Evolutionary conservation across 2,113 vertebrate species (phyloP), one percentile per base, ranked within the genome.

Genomic region (Passer domesticus): DNA sequence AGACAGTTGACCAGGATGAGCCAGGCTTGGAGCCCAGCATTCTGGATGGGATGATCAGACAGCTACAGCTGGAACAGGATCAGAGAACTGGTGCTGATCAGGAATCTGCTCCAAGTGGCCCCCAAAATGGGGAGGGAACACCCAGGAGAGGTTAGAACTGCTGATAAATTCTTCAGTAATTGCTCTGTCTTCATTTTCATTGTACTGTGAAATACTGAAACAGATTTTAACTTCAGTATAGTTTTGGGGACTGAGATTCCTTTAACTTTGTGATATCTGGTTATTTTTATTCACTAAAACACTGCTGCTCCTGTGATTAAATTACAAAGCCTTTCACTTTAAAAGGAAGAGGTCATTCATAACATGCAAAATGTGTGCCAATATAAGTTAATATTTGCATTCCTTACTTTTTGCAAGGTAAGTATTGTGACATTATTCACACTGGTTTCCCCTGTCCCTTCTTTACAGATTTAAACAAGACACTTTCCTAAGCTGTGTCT

Each of bases 41-140:
- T 85, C 98, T 99, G 74, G 99, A 99, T 60, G 98, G 98, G 30
- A 98, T 99, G 95, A 99, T 99, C 90, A 97, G 99, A 41, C 98
- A 99, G 35, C 96, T 99, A 6, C 99, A 98, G 90, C 96, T 98
- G 69, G 97, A 98, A 6, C 99, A 99, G 84, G 99, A 99, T 92
- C 97, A 98, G 49, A 98, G 97, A 41, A 88, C 35, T 50, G 98
- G 44, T 33, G 79, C 83, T 1, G 98, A 95, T 46, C 95, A 96
- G 7, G 98, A 97, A 6, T 49, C 81, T 39, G 44, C 91, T 74
- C 89, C 96, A 31, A 91, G 73, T 37, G 98, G 94, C 3, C 97
- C 96, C 41, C 82, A 96, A 1, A 79, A 53, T 1, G 96, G 87
- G 39, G 97, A 97, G 35, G 98, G 97, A 87, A 99, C 98, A 9